These are phyloP conservation scores for Lamprologus ornatipinnis DNA, from an alignment of 2,113 vertebrate genomes.

Conservation along the genomic window DNA sequence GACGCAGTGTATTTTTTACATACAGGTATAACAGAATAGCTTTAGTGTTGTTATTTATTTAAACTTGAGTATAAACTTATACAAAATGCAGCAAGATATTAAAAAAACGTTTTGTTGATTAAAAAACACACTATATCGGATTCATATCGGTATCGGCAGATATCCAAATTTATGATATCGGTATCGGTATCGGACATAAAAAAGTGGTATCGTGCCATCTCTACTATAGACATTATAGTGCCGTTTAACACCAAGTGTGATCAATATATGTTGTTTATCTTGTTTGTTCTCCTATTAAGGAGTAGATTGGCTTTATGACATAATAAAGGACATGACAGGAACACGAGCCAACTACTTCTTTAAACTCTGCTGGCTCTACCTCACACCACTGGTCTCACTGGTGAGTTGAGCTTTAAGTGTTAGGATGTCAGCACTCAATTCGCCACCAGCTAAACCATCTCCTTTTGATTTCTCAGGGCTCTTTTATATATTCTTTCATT, in stretches of 20 bases:
- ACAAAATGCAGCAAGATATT: too few species aligned
- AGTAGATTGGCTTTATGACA: slow-evolving; percentile 40
- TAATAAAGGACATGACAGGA: slow-evolving; percentile 70
- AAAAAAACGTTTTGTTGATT: too few species aligned
- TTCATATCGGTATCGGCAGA: too few species aligned
- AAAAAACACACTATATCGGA: too few species aligned
- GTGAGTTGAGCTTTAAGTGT: slow-evolving; percentile 20
- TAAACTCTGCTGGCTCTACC: slow-evolving; percentile 13
- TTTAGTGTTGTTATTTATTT: too few species aligned
- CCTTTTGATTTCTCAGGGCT: slow-evolving; percentile 8
- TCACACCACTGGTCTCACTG: slow-evolving; percentile 65
- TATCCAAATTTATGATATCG: too few species aligned
- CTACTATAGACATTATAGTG: too few species aligned
- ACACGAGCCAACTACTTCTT: slow-evolving; percentile 38
- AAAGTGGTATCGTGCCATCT: too few species aligned
- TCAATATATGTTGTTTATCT: neutral
- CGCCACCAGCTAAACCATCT: accelerated
- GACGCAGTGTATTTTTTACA: too few species aligned
- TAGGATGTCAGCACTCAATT: accelerated
- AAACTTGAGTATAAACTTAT: too few species aligned
- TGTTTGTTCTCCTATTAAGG: slow-evolving; percentile 27
- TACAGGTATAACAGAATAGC: too few species aligned
- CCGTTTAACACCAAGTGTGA: neutral
- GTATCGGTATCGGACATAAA: too few species aligned
- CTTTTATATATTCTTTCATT: slow-evolving; percentile 59